These are phyloP conservation scores for Perccottus glenii DNA, from an alignment of 2,113 vertebrate species.

Conservation along the genomic window DNA sequence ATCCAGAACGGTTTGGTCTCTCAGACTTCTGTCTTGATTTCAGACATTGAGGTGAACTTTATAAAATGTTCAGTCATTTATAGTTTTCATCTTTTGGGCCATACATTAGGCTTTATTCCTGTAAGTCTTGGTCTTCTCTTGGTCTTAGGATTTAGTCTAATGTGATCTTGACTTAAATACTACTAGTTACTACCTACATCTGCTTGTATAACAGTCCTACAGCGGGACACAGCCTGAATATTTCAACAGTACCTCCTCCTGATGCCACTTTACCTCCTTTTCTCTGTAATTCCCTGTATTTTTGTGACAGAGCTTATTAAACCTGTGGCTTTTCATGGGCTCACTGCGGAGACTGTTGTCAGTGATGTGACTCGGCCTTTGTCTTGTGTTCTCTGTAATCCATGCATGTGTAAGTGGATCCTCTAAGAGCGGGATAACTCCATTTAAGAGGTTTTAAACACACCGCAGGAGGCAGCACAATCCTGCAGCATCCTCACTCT, in stretches of 20 bases:
- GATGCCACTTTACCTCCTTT: neutral
- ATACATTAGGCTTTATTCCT: too few relatives aligned
- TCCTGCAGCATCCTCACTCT: slow-evolving; percentile 42
- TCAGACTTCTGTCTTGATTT: too few relatives aligned
- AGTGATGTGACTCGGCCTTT: slow-evolving; percentile 54
- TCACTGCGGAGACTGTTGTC: slow-evolving; percentile 32
- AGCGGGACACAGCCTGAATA: neutral
- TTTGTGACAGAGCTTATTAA: slow-evolving; percentile 48
- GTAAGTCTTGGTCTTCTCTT: too few relatives aligned
- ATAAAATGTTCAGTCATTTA: too few relatives aligned
- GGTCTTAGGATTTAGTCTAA: too few relatives aligned
- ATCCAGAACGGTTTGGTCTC: too few relatives aligned
- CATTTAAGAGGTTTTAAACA: slow-evolving; percentile 67
- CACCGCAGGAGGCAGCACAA: slow-evolving; percentile 59
- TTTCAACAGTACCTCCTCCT: neutral
- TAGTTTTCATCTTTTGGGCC: too few relatives aligned
- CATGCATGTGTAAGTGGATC: slow-evolving; percentile 73
- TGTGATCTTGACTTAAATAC: too few relatives aligned
- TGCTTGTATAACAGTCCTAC: too few relatives aligned
- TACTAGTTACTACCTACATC: too few relatives aligned
- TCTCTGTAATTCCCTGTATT: slow-evolving; percentile 47
- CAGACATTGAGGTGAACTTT: too few relatives aligned
- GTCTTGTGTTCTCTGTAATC: slow-evolving; percentile 72
- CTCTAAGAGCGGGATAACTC: slow-evolving; percentile 68
- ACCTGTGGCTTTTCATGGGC: slow-evolving; percentile 54